These are phyloP conservation scores for Hydractinia symbiolongicarpus DNA, from an alignment of 30 jellyfish, hydroid and myxozoan species.

Conservation along the genomic window DNA sequence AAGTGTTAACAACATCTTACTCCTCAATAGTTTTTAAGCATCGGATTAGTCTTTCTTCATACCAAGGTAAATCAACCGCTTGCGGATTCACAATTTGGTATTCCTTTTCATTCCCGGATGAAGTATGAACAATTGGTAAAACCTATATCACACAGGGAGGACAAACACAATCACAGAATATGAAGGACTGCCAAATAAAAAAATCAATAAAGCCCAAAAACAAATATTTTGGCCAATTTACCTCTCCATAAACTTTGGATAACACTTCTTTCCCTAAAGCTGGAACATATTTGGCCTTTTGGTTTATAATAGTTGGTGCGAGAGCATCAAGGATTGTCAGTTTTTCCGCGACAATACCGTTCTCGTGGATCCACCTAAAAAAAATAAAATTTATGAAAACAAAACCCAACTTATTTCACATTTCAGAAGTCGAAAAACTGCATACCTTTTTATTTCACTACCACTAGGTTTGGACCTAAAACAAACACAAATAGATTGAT, in stretches of 20 bases:
- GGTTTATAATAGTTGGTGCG: slow-evolving; percentile 89
- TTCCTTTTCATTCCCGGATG: slow-evolving; percentile 53
- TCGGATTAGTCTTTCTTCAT: slow-evolving; percentile 56
- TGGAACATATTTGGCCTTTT: slow-evolving; percentile 83
- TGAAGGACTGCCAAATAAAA: no score
- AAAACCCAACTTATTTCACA: no score
- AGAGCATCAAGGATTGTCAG: slow-evolving; percentile 78
- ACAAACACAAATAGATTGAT: no score
- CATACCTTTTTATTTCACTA: no score
- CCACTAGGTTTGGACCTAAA: no score
- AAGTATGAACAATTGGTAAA: slow-evolving; percentile 68
- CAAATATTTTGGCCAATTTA: background rate
- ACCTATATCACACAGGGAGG: slow-evolving; percentile 33
- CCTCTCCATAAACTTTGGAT: slow-evolving; percentile 95
- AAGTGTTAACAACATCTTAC: slow-evolving; percentile 34
- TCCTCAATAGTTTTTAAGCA: slow-evolving; percentile 36
- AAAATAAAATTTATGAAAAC: background rate
- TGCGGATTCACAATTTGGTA: slow-evolving; percentile 82
- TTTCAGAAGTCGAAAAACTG: no score
- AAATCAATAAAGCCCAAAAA: no score
- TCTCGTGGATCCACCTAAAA: slow-evolving; percentile 66
- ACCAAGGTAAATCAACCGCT: slow-evolving; percentile 58
- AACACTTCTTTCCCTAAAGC: slow-evolving; percentile 77
- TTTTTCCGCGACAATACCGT: slow-evolving; percentile 58
- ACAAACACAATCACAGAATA: background rate